These are phyloP conservation scores for Polydrusus cervinus DNA, from an alignment of 2,888 invertebrate genomes.

Conservation along the genomic window DNA sequence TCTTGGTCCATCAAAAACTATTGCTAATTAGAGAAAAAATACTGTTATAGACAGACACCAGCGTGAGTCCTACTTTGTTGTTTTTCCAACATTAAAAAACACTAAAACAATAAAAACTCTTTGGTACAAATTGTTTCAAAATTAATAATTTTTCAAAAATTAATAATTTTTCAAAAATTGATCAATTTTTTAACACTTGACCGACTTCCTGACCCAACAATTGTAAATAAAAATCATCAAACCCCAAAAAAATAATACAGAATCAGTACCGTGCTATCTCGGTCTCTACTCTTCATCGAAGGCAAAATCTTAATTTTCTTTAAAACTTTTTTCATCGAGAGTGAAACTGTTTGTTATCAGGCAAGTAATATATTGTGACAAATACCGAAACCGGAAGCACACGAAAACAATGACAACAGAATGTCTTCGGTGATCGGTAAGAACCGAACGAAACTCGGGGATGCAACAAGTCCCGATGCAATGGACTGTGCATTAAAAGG, in stretches of 20 bases:
- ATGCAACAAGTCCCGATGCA: constrained; percentile 47
- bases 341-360: neutral
- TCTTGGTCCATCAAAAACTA: no score
- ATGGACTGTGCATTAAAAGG: constrained; percentile 46
- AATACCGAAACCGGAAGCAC: constrained; percentile 14
- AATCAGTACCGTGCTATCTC: constrained; percentile 32
- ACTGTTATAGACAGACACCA: no score
- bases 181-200: no score
- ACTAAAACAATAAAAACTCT: no score
- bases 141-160: no score
- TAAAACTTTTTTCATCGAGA: constrained; percentile 45
- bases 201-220: no score
- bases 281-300: constrained; percentile 17
- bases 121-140: no score
- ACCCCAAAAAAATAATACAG: neutral
- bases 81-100: no score
- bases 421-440: neutral
- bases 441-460: constrained; percentile 4
- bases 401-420: neutral
- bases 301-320: constrained; percentile 38
- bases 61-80: no score
- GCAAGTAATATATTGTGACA: no score
- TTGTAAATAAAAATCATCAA: neutral
- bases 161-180: no score
- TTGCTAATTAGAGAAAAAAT: no score